A percentile compares a stretch with the other conserved stretches of the same genome.
These are phyloP conservation scores for Tauraco hartlaubi DNA, from an alignment of 2,797 vertebrate species.

Conservation along the genomic window DNA sequence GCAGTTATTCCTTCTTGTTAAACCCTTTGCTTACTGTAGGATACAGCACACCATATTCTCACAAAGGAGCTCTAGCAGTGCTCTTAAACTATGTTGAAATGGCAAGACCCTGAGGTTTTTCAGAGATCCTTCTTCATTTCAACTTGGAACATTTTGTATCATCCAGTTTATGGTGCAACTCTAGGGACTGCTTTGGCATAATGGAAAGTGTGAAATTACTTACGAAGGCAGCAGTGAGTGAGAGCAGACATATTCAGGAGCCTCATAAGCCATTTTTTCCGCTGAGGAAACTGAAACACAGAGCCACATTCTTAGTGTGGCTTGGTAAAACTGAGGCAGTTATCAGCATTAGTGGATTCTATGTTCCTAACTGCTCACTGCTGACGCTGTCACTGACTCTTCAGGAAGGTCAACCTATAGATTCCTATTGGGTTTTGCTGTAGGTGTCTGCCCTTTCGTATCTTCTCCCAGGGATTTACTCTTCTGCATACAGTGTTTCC, in stretches of 20 bases:
- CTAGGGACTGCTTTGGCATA: not conserved
- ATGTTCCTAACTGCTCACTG: fast-evolving
- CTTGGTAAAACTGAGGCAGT: not conserved
- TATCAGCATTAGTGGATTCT: not conserved
- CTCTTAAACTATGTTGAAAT: not conserved
- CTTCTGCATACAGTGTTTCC: not conserved
- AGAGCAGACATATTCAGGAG: not conserved
- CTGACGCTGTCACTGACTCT: not conserved
- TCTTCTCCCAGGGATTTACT: not conserved
- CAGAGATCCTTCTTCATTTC: not conserved
- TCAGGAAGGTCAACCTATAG: not conserved
- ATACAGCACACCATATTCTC: not conserved
- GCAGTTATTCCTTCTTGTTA: conserved; percentile 20
- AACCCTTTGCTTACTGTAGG: not conserved
- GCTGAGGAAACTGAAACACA: not conserved
- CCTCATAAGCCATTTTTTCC: not conserved
- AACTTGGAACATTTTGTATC: not conserved
- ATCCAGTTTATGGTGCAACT: not conserved
- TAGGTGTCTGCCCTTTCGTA: not conserved
- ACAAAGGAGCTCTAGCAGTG: not conserved
- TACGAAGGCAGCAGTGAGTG: not conserved
- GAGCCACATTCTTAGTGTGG: not conserved
- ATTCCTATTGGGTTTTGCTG: not conserved
- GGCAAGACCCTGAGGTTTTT: not conserved
- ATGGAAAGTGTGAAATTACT: not conserved